A percentile compares a stretch with the other conserved stretches of the same genome.
phyloP scores from a whole-genome alignment of 2,888 invertebrate species.

The Scaptomyza caliginosa region DNA sequence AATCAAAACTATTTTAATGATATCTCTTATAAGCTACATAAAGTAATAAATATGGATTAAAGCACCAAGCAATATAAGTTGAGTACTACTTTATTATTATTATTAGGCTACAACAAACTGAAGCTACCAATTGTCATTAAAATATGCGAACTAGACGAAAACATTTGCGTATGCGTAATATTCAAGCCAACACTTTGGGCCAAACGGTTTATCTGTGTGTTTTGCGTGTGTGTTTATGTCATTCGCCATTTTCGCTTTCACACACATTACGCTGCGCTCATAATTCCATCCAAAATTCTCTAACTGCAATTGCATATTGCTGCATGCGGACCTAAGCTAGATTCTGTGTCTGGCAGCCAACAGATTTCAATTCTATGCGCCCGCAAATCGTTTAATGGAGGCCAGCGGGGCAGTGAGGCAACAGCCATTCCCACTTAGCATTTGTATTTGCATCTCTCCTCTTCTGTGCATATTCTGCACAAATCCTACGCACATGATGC shows the following conservation, averaged over 20 bases:
- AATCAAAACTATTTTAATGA: slow-evolving; percentile 8
- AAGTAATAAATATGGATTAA: neutral
- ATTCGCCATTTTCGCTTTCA: slow-evolving; percentile 66
- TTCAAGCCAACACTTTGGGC: slow-evolving; percentile 24
- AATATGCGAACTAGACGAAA: slow-evolving; percentile 32
- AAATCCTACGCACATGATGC: slow-evolving; percentile 40
- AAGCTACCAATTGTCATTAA: slow-evolving; percentile 34
- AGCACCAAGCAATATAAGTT: neutral
- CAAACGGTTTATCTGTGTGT: slow-evolving; percentile 34
- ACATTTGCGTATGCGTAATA: slow-evolving; percentile 54
- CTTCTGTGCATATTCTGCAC: neutral
- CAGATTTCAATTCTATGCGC: slow-evolving; percentile 55
- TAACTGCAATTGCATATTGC: slow-evolving; percentile 51
- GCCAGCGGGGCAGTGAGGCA: slow-evolving; percentile 5
- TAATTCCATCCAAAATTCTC: slow-evolving; percentile 62
- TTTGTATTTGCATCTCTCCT: neutral
- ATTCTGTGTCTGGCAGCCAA: slow-evolving; percentile 46
- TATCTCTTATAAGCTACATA: neutral
- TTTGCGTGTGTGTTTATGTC: slow-evolving; percentile 31
- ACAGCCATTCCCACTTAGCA: neutral
- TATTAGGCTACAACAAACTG: slow-evolving; percentile 10
- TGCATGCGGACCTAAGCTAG: slow-evolving; percentile 18
- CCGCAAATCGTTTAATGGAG: slow-evolving; percentile 56
- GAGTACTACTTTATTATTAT: too few relatives aligned
- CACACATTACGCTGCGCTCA: slow-evolving; percentile 68